A percentile compares a stretch with the other conserved stretches of the same genome.
Conservation (phyloP, 2,888 invertebrate genomes). For the Eubasilissa splendida region DNA sequence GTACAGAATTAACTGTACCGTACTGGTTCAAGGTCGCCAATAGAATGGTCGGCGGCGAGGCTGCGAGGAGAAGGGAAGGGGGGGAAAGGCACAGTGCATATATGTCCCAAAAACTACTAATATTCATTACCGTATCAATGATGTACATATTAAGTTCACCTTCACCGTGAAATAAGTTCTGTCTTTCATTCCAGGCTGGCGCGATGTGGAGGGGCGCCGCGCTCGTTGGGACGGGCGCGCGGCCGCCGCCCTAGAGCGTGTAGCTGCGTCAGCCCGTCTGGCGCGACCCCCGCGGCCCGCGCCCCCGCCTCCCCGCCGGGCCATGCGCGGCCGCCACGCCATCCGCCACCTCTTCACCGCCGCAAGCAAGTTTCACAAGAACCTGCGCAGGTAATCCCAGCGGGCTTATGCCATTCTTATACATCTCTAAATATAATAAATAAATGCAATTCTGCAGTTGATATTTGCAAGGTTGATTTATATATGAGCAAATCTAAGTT, state of each 20-base stretch:
- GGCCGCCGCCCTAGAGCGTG: constrained; percentile 80
- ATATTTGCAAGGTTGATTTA: no score
- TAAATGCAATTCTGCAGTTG: no score
- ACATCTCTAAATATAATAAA: no score
- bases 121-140: background rate
- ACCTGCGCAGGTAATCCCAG: constrained; percentile 79
- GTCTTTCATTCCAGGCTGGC: constrained; percentile 78
- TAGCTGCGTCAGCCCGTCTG: constrained; percentile 81
- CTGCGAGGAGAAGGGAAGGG: no score
- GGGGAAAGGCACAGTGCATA: no score
- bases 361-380: constrained; percentile 97
- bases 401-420: no score
- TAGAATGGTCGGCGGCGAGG: no score
- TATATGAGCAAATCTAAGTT: no score
- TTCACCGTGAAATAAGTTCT: background rate
- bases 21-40: no score
- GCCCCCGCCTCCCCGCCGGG: constrained; percentile 45
- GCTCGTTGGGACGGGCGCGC: constrained; percentile 78
- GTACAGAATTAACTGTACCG: no score
- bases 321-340: constrained; percentile 62
- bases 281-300: constrained; percentile 63
- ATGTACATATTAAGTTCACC: background rate
- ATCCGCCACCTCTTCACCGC: constrained; percentile 96
- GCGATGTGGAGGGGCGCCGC: constrained; percentile 83
- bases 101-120: background rate